Evolutionary conservation across 2,797 vertebrate species (phyloP).

Genomic region (Helarctos malayanus): DNA sequence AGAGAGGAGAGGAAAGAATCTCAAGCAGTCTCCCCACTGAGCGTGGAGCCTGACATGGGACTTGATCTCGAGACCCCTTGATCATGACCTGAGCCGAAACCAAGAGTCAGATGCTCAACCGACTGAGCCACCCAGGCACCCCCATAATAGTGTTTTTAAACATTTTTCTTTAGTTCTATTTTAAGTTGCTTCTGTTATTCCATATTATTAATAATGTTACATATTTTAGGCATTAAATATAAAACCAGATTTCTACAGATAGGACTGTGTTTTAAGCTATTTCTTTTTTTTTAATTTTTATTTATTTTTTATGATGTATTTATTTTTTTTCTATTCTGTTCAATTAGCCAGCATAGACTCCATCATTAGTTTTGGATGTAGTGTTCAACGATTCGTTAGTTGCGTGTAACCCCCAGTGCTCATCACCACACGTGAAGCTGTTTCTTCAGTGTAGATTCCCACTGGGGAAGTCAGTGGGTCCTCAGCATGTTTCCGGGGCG

Average conservation of each 20-base stretch:
- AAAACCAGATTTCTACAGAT: not conserved
- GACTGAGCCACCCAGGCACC: no score
- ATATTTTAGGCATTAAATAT: not conserved
- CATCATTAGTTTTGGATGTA: not conserved
- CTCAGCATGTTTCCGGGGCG: not conserved
- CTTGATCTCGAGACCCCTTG: not conserved
- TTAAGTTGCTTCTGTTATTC: not conserved
- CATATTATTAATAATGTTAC: not conserved
- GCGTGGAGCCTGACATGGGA: rapidly evolving
- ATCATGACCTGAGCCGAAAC: not conserved
- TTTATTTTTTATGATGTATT: not conserved
- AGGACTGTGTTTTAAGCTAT: not conserved
- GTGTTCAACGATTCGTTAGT: not conserved
- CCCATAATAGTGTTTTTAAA: not conserved
- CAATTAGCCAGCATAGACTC: no score
- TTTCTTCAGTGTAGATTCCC: not conserved
- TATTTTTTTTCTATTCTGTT: not conserved
- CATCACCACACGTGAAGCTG: not conserved
- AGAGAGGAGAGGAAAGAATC: not conserved
- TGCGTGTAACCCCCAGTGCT: no score
- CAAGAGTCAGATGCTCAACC: no score
- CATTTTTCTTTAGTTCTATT: not conserved
- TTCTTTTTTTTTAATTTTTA: not conserved
- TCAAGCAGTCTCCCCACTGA: not conserved
- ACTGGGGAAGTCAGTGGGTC: not conserved